Conservation (phyloP, 2,888 invertebrate species). For the Trilocha varians region DNA sequence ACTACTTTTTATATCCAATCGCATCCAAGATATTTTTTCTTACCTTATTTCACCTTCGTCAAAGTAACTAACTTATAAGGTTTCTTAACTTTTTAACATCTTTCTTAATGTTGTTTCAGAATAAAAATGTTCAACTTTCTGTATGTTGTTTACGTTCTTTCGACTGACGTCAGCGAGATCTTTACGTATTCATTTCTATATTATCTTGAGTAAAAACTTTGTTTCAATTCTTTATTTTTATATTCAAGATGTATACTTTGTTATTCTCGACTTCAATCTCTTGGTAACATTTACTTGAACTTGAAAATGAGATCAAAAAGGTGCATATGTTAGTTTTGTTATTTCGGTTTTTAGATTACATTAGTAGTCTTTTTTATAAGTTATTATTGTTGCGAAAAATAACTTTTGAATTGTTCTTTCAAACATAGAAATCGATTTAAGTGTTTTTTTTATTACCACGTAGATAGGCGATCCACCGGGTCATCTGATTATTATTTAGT, state of each 20-base stretch:
- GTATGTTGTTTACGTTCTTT: not conserved
- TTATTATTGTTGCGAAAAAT: too few relatives aligned
- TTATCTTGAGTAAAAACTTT: not conserved
- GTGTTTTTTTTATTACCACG: too few relatives aligned
- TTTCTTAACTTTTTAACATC: conserved; percentile 13
- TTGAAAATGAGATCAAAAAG: too few relatives aligned
- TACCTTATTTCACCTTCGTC: not conserved
- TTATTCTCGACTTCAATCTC: not conserved
- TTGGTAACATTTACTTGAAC: too few relatives aligned
- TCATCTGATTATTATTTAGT: too few relatives aligned
- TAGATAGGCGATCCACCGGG: too few relatives aligned
- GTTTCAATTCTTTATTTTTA: not conserved
- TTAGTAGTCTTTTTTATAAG: too few relatives aligned
- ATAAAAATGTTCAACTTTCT: not conserved
- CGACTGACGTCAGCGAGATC: not conserved
- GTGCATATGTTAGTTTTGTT: too few relatives aligned
- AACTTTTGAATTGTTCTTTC: too few relatives aligned
- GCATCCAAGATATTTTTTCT: not conserved
- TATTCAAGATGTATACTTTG: not conserved
- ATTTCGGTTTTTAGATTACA: too few relatives aligned
- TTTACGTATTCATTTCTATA: not conserved
- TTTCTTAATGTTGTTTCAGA: conserved; percentile 8
- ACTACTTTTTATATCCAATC: not conserved
- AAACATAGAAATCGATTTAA: too few relatives aligned
- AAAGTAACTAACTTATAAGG: not conserved